Base-by-base conservation (phyloP, 2,113 vertebrate species). In the Gavialis gangeticus region DNA sequence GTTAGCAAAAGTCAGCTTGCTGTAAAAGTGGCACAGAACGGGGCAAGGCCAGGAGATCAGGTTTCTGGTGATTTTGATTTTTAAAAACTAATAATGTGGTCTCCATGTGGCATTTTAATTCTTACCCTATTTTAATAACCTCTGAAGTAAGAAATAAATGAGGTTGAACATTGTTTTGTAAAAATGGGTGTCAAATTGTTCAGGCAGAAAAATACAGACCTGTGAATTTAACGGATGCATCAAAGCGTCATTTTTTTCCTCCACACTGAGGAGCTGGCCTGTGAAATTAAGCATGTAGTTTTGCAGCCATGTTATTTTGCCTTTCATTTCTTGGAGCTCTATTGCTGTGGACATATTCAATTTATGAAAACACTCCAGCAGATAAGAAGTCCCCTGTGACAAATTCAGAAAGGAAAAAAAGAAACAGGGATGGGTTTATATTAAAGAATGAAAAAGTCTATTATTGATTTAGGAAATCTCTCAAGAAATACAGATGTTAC, bases 201-300 rank as follows among this genome's bases (percentile, higher is more conserved):
- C 88, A 94, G 91, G 86, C 78, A n/a, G 55, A 89, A 22, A n/a
- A 79, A 54, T 2, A 4, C 2, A n/a, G 90, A 87, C 62, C 81
- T 82, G 46, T 2, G 25, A 82, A 82, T 14, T 89, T 87, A 83
- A 67, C 81, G 77, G 22, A 30, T 37, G 63, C 60, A 75, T 7
- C 24, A 83, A 59, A 88, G 59, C 96, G 90, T 71, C 21, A 4
- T 91, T 24, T n/a, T 69, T 77, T 58, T 27, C 80, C 77, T 96
- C 85, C 27, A 2, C 58, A n/a, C 59, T 34, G 18, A 93, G 94
- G 92, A 96, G 46, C 63, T 84, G 89, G 79, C 87, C 76, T 90
- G 90, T 96, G 95, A 96, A 96, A 96, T 96, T 90, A 77, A 87
- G 81, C 71, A 59, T 60, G 1, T 2, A 56, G 75, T 17, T 92